Evolutionary conservation across 2,797 vertebrate species (phyloP), one percentile per base, ranked within the genome.

Genomic region (Macrochelys suwanniensis): DNA sequence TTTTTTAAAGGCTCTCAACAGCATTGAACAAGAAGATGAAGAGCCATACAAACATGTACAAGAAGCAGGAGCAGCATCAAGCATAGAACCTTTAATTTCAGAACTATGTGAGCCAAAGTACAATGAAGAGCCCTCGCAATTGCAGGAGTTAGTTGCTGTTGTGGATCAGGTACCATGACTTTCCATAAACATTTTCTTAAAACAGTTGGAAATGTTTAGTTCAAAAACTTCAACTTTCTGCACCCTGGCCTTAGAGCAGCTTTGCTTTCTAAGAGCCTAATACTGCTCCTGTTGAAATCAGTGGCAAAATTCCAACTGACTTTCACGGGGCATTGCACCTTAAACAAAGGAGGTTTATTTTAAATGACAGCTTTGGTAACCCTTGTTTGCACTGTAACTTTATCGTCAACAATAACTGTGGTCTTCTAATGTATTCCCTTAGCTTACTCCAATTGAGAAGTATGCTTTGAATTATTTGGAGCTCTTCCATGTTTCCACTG

Each of bases 401-500:
- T 92, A 42, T 82, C 26, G 1, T 85, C 25, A 93, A 8, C 84
- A 45, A 84, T 96, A 68, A 92, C 28, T 68, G 68, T 87, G 90
- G 84, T 80, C 47, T 50, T 50, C 89, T 82, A 80, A 37, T 93
- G 1, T 37, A 0, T 96, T 88, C 89, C 95, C 87, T 85, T 96
- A 99, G 99, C 98, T 99, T 89, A 99, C 99, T 74, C 99, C 99
- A 31, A 99, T 99, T 85, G 99, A 99, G 97, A 98, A 98, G 90
- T 99, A 99, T 42, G 99, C 99, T 47, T 98, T 99, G 95, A 99
- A 99, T 98, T 99, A 99, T 93, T 97, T 99, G 96, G 99, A 99
- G 95, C 98, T 98, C 93, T 98, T 99, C 93, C 98, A 99, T 0
- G 92, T 97, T 95, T 98, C 97, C 61, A 97, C 97, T 74, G 98